A percentile compares a stretch with the other conserved stretches of the same genome.
Conservation (phyloP, 2,113 vertebrate species). For the Cyphomyrus plagiostoma region DNA sequence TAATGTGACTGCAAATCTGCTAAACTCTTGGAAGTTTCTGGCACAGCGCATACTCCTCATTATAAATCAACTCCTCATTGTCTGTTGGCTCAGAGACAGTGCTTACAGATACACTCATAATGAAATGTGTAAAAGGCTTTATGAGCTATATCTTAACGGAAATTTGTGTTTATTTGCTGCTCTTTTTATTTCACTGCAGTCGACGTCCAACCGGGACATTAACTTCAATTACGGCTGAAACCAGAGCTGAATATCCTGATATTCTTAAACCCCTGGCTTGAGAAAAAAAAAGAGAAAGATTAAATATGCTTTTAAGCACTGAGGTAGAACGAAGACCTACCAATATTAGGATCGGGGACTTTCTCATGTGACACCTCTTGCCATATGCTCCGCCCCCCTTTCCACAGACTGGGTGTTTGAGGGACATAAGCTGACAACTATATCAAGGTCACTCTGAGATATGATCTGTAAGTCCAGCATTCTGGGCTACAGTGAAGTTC, state of each 20-base stretch:
- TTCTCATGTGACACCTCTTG: not conserved
- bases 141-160: not conserved
- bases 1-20: not conserved
- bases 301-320: not conserved
- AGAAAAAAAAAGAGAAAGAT: not conserved
- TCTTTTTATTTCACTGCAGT: not conserved
- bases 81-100: not conserved
- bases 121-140: not conserved
- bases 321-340: not conserved
- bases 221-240: not conserved
- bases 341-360: not conserved
- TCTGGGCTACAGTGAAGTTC: not conserved
- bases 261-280: not conserved
- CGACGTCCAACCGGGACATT: not conserved
- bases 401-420: not conserved
- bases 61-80: not conserved
- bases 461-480: not conserved
- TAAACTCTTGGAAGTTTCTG: not conserved
- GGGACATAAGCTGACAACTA: not conserved
- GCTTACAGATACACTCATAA: not conserved
- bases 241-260: not conserved
- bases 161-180: not conserved
- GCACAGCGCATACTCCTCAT: not conserved
- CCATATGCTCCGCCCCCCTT: not conserved
- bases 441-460: not conserved